These are phyloP conservation scores for Oxystoma pomonae DNA, from an alignment of 2,888 invertebrate genomes.

Conservation along the genomic window DNA sequence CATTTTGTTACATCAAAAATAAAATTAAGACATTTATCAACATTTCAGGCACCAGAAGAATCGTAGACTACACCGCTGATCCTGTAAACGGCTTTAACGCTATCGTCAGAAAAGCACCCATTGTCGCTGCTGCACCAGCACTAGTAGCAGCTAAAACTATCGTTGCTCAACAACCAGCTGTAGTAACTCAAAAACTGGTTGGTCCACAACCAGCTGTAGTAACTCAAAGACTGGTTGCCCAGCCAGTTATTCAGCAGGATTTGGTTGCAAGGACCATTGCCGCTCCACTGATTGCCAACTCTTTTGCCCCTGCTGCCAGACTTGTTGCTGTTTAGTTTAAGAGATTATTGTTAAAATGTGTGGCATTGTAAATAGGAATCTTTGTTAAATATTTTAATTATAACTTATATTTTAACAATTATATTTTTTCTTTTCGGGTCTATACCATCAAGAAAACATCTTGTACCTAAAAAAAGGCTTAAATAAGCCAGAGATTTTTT, in stretches of 20 bases:
- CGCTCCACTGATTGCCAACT: conserved; percentile 22
- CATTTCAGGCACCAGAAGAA: conserved; percentile 51
- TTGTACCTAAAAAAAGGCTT: too few relatives aligned
- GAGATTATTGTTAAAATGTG: background rate
- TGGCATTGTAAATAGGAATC: too few relatives aligned
- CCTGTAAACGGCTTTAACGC: conserved; percentile 64
- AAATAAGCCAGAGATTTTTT: too few relatives aligned
- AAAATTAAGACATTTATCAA: background rate
- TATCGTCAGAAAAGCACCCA: conserved; percentile 59
- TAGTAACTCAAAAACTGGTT: background rate
- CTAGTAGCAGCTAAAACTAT: conserved; percentile 25
- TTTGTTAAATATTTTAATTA: too few relatives aligned
- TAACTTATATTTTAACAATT: too few relatives aligned
- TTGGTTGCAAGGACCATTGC: conserved; percentile 20
- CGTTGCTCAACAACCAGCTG: conserved; percentile 40
- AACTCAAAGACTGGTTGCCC: conserved; percentile 7
- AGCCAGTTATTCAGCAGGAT: conserved; percentile 9
- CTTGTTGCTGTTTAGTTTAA: background rate
- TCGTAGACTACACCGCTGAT: conserved; percentile 62
- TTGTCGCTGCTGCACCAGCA: conserved; percentile 43
- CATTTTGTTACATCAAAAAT: too few relatives aligned
- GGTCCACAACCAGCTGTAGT: conserved; percentile 10
- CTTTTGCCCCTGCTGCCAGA: background rate
- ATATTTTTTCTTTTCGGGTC: too few relatives aligned
- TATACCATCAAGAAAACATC: too few relatives aligned